A percentile compares a stretch with the other conserved stretches of the same genome.
phyloP scores from a whole-genome alignment of 2,797 vertebrate species.

The Pampus argenteus region DNA sequence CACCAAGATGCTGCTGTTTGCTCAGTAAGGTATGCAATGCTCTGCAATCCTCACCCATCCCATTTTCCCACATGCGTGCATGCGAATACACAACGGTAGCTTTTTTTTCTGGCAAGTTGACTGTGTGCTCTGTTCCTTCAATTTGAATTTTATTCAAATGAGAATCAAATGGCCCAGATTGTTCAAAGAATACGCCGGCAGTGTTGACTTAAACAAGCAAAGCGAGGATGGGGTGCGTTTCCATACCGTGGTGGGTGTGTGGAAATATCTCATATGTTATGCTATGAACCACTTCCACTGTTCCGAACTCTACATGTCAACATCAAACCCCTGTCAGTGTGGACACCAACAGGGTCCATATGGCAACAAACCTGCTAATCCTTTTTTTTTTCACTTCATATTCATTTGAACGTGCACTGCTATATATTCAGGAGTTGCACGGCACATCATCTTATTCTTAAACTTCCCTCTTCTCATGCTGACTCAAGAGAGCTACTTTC shows the following conservation, averaged over 20 bases:
- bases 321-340: slow-evolving; percentile 13
- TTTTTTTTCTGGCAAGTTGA: slow-evolving; percentile 64
- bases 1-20: slow-evolving; percentile 62
- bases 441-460: not conserved
- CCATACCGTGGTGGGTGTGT: slow-evolving; percentile 36
- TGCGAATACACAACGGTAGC: slow-evolving; percentile 53
- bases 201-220: slow-evolving; percentile 70
- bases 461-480: not conserved
- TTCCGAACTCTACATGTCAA: slow-evolving; percentile 26
- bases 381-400: not conserved
- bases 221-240: slow-evolving; percentile 60
- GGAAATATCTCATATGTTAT: slow-evolving; percentile 47
- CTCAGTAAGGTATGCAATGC: slow-evolving; percentile 64
- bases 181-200: slow-evolving; percentile 72
- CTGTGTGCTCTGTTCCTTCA: slow-evolving; percentile 70
- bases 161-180: slow-evolving; percentile 83
- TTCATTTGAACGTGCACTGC: not conserved
- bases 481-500: not conserved
- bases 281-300: slow-evolving; percentile 25
- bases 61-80: slow-evolving; percentile 53
- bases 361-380: slow-evolving; percentile 1
- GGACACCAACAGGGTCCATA: slow-evolving; percentile 11
- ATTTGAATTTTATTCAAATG: slow-evolving; percentile 86
- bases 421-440: not conserved
- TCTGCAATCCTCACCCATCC: slow-evolving; percentile 63